A percentile compares a stretch with the other conserved stretches of the same genome.
Conservation (phyloP, 2,113 vertebrate species). For the Passer montanus region DNA sequence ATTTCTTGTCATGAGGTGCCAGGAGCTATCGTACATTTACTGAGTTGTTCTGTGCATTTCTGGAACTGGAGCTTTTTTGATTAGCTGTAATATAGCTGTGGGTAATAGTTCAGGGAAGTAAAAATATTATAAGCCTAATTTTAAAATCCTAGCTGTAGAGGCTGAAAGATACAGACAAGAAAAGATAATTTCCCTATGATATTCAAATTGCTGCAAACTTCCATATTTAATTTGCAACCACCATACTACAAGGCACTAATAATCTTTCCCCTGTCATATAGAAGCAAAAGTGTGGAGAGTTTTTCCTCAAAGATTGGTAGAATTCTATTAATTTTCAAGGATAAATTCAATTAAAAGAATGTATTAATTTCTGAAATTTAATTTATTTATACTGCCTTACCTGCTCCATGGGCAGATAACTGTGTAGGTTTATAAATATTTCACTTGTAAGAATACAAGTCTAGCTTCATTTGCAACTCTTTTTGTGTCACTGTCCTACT, state of each 20-base stretch:
- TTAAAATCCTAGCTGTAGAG: slow-evolving; percentile 30
- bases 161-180: slow-evolving; percentile 66
- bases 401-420: slow-evolving; percentile 48
- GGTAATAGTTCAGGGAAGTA: not conserved
- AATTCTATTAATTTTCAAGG: slow-evolving; percentile 74
- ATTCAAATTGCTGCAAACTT: slow-evolving; percentile 69
- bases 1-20: slow-evolving; percentile 49
- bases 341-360: slow-evolving; percentile 73
- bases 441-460: slow-evolving; percentile 45
- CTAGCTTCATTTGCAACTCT: slow-evolving; percentile 53
- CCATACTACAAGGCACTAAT: slow-evolving; percentile 67
- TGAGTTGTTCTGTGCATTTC: slow-evolving; percentile 51
- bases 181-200: slow-evolving; percentile 72
- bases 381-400: slow-evolving; percentile 53
- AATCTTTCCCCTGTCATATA: slow-evolving; percentile 67
- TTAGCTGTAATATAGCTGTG: slow-evolving; percentile 17
- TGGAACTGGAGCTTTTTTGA: slow-evolving; percentile 50
- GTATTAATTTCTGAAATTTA: slow-evolving; percentile 62
- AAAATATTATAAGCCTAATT: slow-evolving; percentile 15
- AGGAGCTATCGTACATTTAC: slow-evolving; percentile 7
- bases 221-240: slow-evolving; percentile 68
- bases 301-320: slow-evolving; percentile 59
- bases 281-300: slow-evolving; percentile 54
- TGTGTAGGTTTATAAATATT: slow-evolving; percentile 62
- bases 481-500: slow-evolving; percentile 63